A percentile compares a stretch with the other conserved stretches of the same genome.
These are phyloP conservation scores for Xylota segnis DNA, from an alignment of 2,888 invertebrate genomes.

Conservation along the genomic window DNA sequence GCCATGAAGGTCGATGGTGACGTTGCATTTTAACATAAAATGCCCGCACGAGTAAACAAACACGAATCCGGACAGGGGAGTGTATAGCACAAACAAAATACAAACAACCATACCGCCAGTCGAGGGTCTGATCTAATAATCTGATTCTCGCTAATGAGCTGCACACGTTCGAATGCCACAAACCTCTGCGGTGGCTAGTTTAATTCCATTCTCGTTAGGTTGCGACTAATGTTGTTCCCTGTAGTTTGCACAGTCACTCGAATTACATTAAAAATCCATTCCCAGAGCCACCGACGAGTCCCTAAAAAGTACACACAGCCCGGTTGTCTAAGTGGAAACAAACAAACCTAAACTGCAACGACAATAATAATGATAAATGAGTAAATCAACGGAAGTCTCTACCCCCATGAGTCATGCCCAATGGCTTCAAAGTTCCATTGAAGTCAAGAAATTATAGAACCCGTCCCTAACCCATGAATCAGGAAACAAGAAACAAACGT, in stretches of 20 bases:
- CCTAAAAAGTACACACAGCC: not conserved
- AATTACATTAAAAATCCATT: not conserved
- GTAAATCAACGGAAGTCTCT: conserved; percentile 27
- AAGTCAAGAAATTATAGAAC: not conserved
- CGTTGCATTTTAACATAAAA: not conserved
- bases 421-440: not conserved
- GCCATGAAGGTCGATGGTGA: not conserved
- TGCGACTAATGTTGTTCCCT: not conserved
- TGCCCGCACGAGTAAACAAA: not conserved
- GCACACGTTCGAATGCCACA: not conserved
- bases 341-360: not conserved
- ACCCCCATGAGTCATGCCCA: not conserved
- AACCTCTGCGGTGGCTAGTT: not conserved
- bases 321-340: no score
- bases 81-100: not conserved
- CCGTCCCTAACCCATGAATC: not conserved
- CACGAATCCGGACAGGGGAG: no score
- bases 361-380: conserved; percentile 11
- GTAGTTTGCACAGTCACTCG: not conserved
- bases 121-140: not conserved
- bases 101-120: not conserved
- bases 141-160: not conserved
- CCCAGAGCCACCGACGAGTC: not conserved
- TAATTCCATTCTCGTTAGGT: not conserved
- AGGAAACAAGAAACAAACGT: conserved; percentile 11